Conservation (phyloP, 53 echinoderm and acorn worm species). For the Temnopleurus reevesii region DNA sequence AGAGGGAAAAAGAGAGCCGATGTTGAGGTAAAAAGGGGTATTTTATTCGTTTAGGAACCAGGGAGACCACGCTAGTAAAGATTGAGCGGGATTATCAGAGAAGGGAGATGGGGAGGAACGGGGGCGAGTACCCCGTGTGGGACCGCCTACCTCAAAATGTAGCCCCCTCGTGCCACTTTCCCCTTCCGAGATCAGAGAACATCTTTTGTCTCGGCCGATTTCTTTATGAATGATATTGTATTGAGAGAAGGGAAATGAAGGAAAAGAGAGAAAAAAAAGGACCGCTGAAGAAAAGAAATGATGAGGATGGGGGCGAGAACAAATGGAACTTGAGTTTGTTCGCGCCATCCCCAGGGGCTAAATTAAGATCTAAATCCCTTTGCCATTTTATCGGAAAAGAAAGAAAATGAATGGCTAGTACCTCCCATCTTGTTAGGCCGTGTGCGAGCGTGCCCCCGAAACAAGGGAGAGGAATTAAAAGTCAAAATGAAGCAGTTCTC, state of each 20-base stretch:
- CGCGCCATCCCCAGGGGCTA: conserved; percentile 37
- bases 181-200: not conserved
- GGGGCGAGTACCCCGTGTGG: not conserved
- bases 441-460: conserved; percentile 52
- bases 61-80: not conserved
- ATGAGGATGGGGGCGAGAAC: conserved; percentile 22
- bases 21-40: not conserved
- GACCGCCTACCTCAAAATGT: not conserved
- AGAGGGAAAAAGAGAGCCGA: not conserved
- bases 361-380: conserved; percentile 44
- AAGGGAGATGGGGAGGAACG: not conserved
- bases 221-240: not conserved
- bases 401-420: not conserved
- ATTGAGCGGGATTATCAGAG: not conserved
- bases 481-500: conserved; percentile 49
- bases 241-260: too few relatives aligned
- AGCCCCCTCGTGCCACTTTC: not conserved
- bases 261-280: not conserved
- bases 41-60: not conserved
- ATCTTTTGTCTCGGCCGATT: conserved; percentile 27
- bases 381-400: conserved; percentile 1
- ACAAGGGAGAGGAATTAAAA: conserved; percentile 50
- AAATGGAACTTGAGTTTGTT: conserved; percentile 43
- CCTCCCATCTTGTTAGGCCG: conserved; percentile 53
- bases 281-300: not conserved